phyloP scores from a whole-genome alignment of 1,140 invertebrate genomes.

The Meteorus sp. region DNA sequence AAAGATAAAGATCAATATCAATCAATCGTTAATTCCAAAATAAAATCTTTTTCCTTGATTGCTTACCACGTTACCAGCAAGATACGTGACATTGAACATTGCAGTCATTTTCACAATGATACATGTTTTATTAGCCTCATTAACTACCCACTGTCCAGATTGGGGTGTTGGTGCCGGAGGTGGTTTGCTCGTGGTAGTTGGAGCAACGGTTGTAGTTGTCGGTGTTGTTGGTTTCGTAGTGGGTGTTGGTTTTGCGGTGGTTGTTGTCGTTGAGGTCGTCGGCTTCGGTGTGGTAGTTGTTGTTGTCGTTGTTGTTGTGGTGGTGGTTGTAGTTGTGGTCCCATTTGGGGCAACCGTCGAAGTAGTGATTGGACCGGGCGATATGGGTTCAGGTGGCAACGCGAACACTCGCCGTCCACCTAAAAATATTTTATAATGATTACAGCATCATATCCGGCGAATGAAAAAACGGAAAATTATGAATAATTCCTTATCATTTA shows the following conservation, averaged over 20 bases:
- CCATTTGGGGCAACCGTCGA: constrained; percentile 35
- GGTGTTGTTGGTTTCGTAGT: constrained; percentile 46
- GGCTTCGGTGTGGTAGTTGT: constrained; percentile 25
- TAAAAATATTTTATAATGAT: not conserved
- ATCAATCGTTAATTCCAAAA: constrained; percentile 2
- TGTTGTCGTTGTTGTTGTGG: constrained; percentile 37
- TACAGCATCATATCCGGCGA: constrained; percentile 28
- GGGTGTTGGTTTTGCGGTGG: constrained; percentile 29
- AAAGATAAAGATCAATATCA: not conserved
- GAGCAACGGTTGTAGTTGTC: constrained; percentile 40
- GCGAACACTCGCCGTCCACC: no score
- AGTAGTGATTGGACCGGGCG: constrained; percentile 25
- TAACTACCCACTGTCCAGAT: constrained; percentile 60
- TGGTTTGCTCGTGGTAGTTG: constrained; percentile 45
- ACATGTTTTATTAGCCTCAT: constrained; percentile 55
- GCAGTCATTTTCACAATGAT: constrained; percentile 66
- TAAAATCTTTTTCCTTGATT: constrained; percentile 34
- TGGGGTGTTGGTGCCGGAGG: constrained; percentile 50
- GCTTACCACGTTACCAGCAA: constrained; percentile 45
- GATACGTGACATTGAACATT: constrained; percentile 64
- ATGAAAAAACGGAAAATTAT: no score
- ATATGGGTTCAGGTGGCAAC: constrained; percentile 25
- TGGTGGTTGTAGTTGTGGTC: constrained; percentile 34
- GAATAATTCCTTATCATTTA: no score
- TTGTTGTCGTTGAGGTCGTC: constrained; percentile 32